A percentile compares a stretch with the other conserved stretches of the same genome.
Conservation (phyloP, 2,113 vertebrate genomes). For the Hydropotes inermis region DNA sequence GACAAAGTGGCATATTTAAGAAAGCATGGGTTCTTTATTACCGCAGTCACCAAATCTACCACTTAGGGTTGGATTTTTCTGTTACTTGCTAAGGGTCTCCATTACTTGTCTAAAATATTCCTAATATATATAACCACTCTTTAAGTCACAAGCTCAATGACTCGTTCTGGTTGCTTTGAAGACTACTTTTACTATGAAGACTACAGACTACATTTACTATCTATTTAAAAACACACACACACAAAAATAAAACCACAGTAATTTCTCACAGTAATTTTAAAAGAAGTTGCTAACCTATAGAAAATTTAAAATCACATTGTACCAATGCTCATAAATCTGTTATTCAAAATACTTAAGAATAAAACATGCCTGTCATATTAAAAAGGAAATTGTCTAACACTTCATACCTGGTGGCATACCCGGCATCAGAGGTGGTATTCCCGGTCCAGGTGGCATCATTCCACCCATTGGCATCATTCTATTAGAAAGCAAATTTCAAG, state of each 20-base stretch:
- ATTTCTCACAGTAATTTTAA: background rate
- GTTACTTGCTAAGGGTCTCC: background rate
- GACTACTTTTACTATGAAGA: background rate
- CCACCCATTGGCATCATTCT: conserved; percentile 94
- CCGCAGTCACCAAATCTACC: background rate
- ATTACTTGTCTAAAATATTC: background rate
- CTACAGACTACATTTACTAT: background rate
- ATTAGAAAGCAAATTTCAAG: conserved; percentile 67
- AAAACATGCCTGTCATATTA: background rate
- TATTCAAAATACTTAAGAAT: background rate
- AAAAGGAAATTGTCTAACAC: background rate
- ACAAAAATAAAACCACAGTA: too few species aligned
- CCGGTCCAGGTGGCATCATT: conserved; percentile 92
- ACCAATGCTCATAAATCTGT: background rate
- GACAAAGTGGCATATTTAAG: background rate
- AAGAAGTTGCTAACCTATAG: background rate
- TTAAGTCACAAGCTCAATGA: background rate
- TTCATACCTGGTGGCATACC: conserved; percentile 86
- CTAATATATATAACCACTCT: background rate
- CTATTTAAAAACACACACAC: background rate
- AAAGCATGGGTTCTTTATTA: background rate
- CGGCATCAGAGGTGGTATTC: conserved; percentile 89
- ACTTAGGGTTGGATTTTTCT: background rate
- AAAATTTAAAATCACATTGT: background rate
- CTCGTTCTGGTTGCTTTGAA: background rate